Conservation (phyloP, 2,888 invertebrate species). For the Apomyelois bistriatella region DNA sequence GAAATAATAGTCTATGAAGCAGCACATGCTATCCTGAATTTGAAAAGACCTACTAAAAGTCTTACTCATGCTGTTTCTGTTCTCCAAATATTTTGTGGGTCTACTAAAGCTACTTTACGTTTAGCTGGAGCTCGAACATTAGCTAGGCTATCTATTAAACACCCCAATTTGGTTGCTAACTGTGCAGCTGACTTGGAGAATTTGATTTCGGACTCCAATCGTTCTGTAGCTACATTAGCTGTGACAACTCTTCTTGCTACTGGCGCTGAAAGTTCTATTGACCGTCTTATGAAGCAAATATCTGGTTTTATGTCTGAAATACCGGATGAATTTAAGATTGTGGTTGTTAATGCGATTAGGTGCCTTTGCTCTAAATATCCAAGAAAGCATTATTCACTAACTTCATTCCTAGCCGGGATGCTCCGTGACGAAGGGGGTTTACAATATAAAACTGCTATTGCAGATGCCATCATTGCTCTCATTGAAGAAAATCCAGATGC, state of each 20-base stretch:
- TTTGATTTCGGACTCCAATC: conserved; percentile 97
- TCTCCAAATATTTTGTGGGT: conserved; percentile 97
- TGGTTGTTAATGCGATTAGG: conserved; percentile 95
- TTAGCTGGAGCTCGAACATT: conserved; percentile 98
- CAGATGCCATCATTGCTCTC: conserved; percentile 97
- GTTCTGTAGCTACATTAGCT: conserved; percentile 98
- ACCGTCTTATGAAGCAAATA: conserved; percentile 99
- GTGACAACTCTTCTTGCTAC: conserved; percentile 99
- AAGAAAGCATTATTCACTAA: conserved; percentile 95
- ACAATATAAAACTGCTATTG: conserved; percentile 99
- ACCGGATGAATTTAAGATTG: conserved; percentile 99
- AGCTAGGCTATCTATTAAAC: conserved; percentile 96
- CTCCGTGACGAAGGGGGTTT: conserved; percentile 97
- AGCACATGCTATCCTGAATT: conserved; percentile 97
- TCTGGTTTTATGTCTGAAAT: conserved; percentile 99
- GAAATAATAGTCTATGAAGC: conserved; percentile 99
- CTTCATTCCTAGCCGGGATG: conserved; percentile 98
- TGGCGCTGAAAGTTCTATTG: conserved; percentile 98
- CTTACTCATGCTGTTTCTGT: conserved; percentile 97
- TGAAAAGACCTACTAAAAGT: conserved; percentile 91
- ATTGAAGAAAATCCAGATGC: conserved; percentile 99
- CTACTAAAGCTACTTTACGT: conserved; percentile 95
- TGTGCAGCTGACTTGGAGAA: conserved; percentile 99
- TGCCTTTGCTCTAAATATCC: conserved; percentile 97
- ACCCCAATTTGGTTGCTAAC: conserved; percentile 97